Conservation (phyloP, 2,113 vertebrate genomes). For the Lathamus discolor region DNA sequence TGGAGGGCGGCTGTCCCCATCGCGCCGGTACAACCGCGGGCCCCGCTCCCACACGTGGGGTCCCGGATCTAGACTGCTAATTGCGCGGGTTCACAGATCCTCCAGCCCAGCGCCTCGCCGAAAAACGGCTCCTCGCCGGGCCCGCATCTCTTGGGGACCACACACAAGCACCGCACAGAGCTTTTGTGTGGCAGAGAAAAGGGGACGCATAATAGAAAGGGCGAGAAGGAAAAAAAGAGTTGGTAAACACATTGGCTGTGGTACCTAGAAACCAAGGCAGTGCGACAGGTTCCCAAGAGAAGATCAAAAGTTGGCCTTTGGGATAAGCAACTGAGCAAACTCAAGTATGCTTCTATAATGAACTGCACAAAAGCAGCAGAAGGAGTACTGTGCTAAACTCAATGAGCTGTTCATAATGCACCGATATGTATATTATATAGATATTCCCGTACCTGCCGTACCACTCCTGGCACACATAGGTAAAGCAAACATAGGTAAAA, state of each 20-base stretch:
- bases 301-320: slow-evolving; percentile 72
- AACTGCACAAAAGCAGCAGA: slow-evolving; percentile 31
- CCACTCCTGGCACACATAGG: background rate
- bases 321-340: slow-evolving; percentile 56
- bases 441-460: background rate
- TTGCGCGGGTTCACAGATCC: slow-evolving; percentile 73
- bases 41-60: slow-evolving; percentile 70
- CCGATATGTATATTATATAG: slow-evolving; percentile 50
- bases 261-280: slow-evolving; percentile 61
- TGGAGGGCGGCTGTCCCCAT: slow-evolving; percentile 31
- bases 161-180: slow-evolving; percentile 70
- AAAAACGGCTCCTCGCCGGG: slow-evolving; percentile 52
- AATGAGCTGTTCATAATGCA: slow-evolving; percentile 28
- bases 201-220: slow-evolving; percentile 41
- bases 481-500: background rate
- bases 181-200: slow-evolving; percentile 67
- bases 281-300: slow-evolving; percentile 70
- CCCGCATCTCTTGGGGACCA: slow-evolving; percentile 76
- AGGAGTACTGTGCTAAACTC: background rate
- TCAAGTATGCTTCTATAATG: slow-evolving; percentile 53
- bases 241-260: slow-evolving; percentile 68
- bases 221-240: slow-evolving; percentile 67
- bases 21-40: slow-evolving; percentile 3
- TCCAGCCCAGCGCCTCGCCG: slow-evolving; percentile 31
- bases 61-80: slow-evolving; percentile 71